Percentiles rank a stretch among this genome's conserved stretches.
Evolutionary conservation across 2,113 vertebrate genomes (phyloP).

Genomic region (Scytalopus superciliaris): DNA sequence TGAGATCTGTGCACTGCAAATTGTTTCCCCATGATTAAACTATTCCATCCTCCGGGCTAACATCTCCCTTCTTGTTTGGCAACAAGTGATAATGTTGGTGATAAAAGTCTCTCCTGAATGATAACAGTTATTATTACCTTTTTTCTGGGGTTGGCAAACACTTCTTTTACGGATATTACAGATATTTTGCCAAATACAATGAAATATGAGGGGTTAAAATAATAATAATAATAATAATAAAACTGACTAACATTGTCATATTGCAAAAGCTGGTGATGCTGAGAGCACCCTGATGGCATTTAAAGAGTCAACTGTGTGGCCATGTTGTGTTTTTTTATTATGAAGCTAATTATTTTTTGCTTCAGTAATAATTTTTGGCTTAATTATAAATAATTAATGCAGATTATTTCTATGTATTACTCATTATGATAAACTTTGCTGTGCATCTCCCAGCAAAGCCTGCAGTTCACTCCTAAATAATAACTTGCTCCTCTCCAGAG

Average conservation of each 20-base stretch:
- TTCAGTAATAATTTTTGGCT: background rate
- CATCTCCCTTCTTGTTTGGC: slow-evolving; percentile 41
- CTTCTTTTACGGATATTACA: background rate
- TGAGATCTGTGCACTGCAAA: slow-evolving; percentile 58
- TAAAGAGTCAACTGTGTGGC: background rate
- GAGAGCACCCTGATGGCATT: background rate
- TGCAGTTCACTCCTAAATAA: background rate
- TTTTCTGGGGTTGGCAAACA: background rate
- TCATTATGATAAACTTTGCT: background rate
- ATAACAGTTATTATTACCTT: background rate
- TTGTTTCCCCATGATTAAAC: slow-evolving; percentile 65
- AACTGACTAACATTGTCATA: background rate
- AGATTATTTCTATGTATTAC: background rate
- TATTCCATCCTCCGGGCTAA: slow-evolving; percentile 63
- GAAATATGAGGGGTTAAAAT: background rate
- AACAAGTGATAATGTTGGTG: slow-evolving; percentile 42
- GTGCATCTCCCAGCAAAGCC: background rate
- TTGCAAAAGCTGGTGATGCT: background rate
- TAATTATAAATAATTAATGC: background rate
- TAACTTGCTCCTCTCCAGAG: background rate
- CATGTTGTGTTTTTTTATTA: background rate
- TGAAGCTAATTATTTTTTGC: background rate
- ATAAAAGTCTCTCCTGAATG: slow-evolving; percentile 34
- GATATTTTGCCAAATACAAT: background rate
- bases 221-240: background rate